Conservation (phyloP, 2,113 vertebrate species). For the Chamaea fasciata region DNA sequence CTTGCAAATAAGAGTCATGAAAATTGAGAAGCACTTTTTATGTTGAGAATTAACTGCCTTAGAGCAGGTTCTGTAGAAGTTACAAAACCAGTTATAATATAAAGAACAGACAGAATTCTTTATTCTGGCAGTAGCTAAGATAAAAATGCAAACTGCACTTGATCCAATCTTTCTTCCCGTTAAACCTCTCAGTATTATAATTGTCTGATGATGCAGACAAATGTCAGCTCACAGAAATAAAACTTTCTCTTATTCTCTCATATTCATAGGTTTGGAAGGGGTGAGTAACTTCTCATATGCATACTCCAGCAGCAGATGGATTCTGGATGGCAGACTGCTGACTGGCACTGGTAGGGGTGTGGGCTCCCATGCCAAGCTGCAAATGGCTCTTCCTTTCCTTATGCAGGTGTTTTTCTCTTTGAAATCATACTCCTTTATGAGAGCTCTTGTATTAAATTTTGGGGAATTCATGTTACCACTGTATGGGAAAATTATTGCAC, state of each 20-base stretch:
- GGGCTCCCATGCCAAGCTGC: not conserved
- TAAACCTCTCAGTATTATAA: not conserved
- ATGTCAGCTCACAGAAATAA: not conserved
- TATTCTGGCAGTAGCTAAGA: not conserved
- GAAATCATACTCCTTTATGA: not conserved
- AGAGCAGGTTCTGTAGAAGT: not conserved
- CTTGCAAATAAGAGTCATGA: not conserved
- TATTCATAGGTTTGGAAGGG: not conserved
- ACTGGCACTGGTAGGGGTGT: not conserved
- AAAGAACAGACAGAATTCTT: not conserved
- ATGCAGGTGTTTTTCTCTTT: not conserved
- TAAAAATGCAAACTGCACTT: not conserved
- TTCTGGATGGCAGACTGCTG: not conserved
- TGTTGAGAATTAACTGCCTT: not conserved
- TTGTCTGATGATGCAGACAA: not conserved
- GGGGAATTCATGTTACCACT: not conserved
- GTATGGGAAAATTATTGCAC: not conserved
- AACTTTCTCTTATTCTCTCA: not conserved
- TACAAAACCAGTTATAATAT: not conserved
- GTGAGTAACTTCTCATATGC: not conserved
- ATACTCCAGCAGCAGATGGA: not conserved
- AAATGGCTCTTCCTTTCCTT: not conserved
- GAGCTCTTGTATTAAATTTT: not conserved
- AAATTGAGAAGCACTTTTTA: not conserved
- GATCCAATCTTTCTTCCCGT: not conserved